A percentile compares a stretch with the other conserved stretches of the same genome.
Conservation (phyloP, 2,888 invertebrate genomes). For the Helicoverpa assulta region DNA sequence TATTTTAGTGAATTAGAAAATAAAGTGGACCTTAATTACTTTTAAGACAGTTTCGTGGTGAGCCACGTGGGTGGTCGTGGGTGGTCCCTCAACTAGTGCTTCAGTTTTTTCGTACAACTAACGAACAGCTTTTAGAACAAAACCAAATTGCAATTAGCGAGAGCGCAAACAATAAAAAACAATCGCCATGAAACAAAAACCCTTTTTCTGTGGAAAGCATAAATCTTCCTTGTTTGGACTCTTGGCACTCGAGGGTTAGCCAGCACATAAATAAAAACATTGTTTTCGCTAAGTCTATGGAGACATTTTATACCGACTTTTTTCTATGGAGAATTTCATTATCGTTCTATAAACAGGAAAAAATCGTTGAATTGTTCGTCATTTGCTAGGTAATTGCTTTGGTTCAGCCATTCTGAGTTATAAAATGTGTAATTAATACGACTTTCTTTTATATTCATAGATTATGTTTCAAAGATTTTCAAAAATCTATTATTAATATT, state of each 20-base stretch:
- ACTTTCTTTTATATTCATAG: too few species aligned
- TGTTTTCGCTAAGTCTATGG: slow-evolving; percentile 63
- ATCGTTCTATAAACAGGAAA: not conserved
- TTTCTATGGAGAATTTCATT: slow-evolving; percentile 4
- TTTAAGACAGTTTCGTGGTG: slow-evolving; percentile 1
- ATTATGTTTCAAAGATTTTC: too few species aligned
- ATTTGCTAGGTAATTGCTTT: not conserved
- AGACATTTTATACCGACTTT: slow-evolving; percentile 27
- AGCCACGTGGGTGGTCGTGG: too few species aligned
- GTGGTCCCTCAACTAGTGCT: slow-evolving; percentile 1
- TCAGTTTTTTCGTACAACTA: slow-evolving; percentile 23
- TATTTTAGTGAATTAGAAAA: not conserved
- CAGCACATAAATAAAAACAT: slow-evolving; percentile 74
- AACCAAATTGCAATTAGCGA: slow-evolving; percentile 73
- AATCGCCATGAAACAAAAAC: slow-evolving; percentile 73
- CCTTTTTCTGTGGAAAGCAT: slow-evolving; percentile 74
- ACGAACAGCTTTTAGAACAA: slow-evolving; percentile 44
- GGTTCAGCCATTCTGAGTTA: too few species aligned
- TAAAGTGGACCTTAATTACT: not conserved
- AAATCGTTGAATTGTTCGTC: not conserved
- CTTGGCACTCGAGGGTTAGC: slow-evolving; percentile 72
- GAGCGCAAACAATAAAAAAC: slow-evolving; percentile 66
- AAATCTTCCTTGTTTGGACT: slow-evolving; percentile 78
- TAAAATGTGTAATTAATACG: too few species aligned
- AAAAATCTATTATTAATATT: too few species aligned